Conservation (phyloP, 2,888 invertebrate genomes). For the Heliconius ethilla region DNA sequence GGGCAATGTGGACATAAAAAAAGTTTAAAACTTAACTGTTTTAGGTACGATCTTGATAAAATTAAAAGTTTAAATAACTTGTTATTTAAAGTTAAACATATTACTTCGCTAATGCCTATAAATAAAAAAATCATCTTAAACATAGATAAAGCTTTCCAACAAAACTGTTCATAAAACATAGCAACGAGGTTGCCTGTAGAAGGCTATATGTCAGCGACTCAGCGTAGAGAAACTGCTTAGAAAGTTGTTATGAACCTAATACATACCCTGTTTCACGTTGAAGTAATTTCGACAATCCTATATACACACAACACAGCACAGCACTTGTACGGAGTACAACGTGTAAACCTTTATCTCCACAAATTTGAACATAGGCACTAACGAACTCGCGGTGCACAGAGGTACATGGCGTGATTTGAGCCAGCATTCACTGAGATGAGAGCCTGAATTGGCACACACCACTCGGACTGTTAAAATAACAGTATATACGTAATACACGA, state of each 20-base stretch:
- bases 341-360: slow-evolving; percentile 63
- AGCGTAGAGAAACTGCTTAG: slow-evolving; percentile 44
- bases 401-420: slow-evolving; percentile 75
- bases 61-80: not conserved
- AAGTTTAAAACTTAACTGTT: not conserved
- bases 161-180: slow-evolving; percentile 10
- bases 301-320: slow-evolving; percentile 61
- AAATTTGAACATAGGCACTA: slow-evolving; percentile 78
- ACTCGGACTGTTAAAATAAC: slow-evolving; percentile 52
- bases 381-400: slow-evolving; percentile 72
- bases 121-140: not conserved
- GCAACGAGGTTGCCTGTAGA: slow-evolving; percentile 34
- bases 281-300: slow-evolving; percentile 68
- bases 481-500: slow-evolving; percentile 52
- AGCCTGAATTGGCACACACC: slow-evolving; percentile 60
- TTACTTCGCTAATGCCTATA: not conserved
- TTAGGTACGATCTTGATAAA: no score
- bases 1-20: not conserved
- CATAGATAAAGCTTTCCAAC: slow-evolving; percentile 15
- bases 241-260: slow-evolving; percentile 45
- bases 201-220: slow-evolving; percentile 36
- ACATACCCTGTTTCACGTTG: slow-evolving; percentile 73
- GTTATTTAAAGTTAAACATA: not conserved
- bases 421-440: slow-evolving; percentile 70
- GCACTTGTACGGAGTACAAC: slow-evolving; percentile 62